Evolutionary conservation across 2,888 invertebrate genomes (phyloP), one percentile per base, ranked within the genome.

Genomic region (Rutpela maculata): DNA sequence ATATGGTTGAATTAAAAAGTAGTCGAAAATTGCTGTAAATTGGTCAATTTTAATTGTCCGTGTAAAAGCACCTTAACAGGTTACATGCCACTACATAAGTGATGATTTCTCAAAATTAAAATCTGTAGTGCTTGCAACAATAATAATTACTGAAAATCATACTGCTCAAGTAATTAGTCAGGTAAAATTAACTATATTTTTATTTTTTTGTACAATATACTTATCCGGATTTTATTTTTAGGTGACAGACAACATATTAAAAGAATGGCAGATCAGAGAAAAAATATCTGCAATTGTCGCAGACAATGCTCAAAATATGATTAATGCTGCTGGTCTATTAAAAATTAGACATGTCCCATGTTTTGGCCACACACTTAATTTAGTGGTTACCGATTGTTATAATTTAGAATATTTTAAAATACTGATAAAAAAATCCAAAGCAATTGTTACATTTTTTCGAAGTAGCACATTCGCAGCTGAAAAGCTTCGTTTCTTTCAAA

Each of bases 371-470:
- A 68, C 68, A 19, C 68, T 19, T 7, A 68, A 68, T 50, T 56
- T 68, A 68, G 55, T 55, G 22, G 43, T 55, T n/a, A 68, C n/a
- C 15, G 68, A 50, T 56, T 22, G 22, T 55, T 19, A 50, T n/a
- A 55, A 68, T 26, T n/a, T 68, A 19, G 68, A 55, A 68, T 43
- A 22, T 68, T 50, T 68, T 55, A 17, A 68, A 56, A n/a, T 18
- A 56, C 15, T 68, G 15, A 68, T 68, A 26, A 55, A 43, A 56
- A 55, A 68, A 68, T 68, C n/a, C n/a, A n/a, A n/a, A n/a, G n/a
- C n/a, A n/a, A n/a, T n/a, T n/a, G n/a, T n/a, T n/a, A n/a, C n/a
- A n/a, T n/a, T n/a, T n/a, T n/a, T n/a, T n/a, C n/a, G n/a, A n/a
- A n/a, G n/a, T n/a, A n/a, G n/a, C n/a, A n/a, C n/a, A n/a, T n/a